Percentiles rank a stretch among this genome's conserved stretches.
phyloP scores from a whole-genome alignment of 2,888 invertebrate genomes.

The Drosophila fulvimacula region DNA sequence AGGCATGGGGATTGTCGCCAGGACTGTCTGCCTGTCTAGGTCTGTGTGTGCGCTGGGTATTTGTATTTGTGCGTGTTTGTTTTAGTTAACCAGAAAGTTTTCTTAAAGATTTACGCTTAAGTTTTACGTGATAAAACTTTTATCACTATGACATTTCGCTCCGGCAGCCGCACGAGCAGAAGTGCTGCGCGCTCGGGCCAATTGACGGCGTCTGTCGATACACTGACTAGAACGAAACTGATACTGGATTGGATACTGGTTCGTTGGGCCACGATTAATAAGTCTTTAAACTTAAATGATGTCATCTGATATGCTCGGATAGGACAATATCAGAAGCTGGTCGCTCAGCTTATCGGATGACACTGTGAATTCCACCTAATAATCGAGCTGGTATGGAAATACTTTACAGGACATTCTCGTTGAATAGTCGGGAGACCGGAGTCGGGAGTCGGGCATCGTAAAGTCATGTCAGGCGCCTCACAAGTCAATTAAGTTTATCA shows the following conservation, averaged over 20 bases:
- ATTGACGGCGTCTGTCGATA: constrained; percentile 35
- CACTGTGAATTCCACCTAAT: background rate
- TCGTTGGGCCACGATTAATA: background rate
- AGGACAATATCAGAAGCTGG: background rate
- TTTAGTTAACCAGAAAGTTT: constrained; percentile 79
- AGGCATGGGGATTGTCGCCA: constrained; percentile 51
- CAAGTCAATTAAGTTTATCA: constrained; percentile 8
- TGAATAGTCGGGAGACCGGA: background rate
- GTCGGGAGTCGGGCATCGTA: background rate
- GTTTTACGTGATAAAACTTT: constrained; percentile 81
- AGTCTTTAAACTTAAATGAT: constrained; percentile 13
- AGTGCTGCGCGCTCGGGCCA: constrained; percentile 18
- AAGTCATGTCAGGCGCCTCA: background rate
- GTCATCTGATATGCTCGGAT: background rate
- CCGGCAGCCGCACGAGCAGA: constrained; percentile 2
- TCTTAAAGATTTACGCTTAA: constrained; percentile 81
- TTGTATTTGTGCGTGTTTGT: constrained; percentile 62
- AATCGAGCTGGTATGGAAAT: background rate
- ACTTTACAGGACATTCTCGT: background rate
- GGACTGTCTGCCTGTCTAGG: constrained; percentile 19
- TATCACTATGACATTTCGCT: constrained; percentile 74
- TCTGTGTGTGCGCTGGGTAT: constrained; percentile 29
- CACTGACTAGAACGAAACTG: constrained; percentile 8
- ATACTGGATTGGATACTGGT: constrained; percentile 1
- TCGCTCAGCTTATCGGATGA: background rate